A percentile compares a stretch with the other conserved stretches of the same genome.
phyloP scores from a whole-genome alignment of 2,888 invertebrate species.

The Bhutanitis thaidina region DNA sequence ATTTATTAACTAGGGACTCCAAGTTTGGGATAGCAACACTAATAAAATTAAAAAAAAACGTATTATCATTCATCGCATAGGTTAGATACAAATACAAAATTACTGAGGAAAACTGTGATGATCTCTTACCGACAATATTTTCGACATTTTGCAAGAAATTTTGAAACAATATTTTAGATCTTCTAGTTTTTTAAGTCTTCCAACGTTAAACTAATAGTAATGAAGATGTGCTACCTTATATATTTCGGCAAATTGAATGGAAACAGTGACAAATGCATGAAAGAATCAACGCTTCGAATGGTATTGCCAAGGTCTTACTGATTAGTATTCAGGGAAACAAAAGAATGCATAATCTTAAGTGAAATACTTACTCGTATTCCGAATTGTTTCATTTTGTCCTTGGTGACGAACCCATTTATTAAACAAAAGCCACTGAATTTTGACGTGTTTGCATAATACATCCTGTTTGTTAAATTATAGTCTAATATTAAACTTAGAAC shows the following conservation, averaged over 20 bases:
- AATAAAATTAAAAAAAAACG: too few species aligned
- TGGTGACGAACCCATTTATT: background rate
- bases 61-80: too few species aligned
- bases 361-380: slow-evolving; percentile 21
- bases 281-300: slow-evolving; percentile 51
- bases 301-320: slow-evolving; percentile 53
- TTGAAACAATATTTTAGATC: too few species aligned
- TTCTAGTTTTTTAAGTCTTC: background rate
- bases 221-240: slow-evolving; percentile 47
- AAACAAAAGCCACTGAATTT: slow-evolving; percentile 12
- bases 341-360: slow-evolving; percentile 63
- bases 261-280: slow-evolving; percentile 44
- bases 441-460: slow-evolving; percentile 2
- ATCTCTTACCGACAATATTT: slow-evolving; percentile 4
- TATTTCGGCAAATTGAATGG: slow-evolving; percentile 48
- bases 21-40: too few species aligned
- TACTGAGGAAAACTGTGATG: too few species aligned
- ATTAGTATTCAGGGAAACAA: slow-evolving; percentile 58
- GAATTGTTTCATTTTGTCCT: slow-evolving; percentile 12
- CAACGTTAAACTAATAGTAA: slow-evolving; percentile 1
- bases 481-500: too few species aligned
- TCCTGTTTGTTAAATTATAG: slow-evolving; percentile 10
- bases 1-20: too few species aligned
- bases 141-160: slow-evolving; percentile 11
- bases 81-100: too few species aligned